Conservation (phyloP, 1,140 invertebrate genomes). For the Pachyrhynchus sulphureomaculatus region DNA sequence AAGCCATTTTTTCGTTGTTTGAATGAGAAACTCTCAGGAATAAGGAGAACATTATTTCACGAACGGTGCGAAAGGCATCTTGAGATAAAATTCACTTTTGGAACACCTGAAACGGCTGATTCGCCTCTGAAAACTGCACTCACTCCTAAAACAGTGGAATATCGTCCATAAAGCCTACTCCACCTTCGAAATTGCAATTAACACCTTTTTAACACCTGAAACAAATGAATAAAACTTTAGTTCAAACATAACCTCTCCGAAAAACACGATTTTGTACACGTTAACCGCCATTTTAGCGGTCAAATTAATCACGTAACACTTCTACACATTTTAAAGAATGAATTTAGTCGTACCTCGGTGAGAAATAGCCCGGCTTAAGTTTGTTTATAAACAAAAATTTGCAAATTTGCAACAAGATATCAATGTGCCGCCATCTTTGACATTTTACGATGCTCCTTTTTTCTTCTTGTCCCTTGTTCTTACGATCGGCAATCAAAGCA, state of each 20-base stretch:
- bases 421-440: constrained; percentile 48
- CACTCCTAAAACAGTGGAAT: not conserved
- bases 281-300: constrained; percentile 19
- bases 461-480: constrained; percentile 41
- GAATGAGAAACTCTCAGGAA: constrained; percentile 20
- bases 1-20: constrained; percentile 47
- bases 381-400: constrained; percentile 48
- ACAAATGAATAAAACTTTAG: constrained; percentile 41
- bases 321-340: constrained; percentile 5
- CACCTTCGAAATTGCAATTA: not conserved
- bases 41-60: constrained; percentile 34
- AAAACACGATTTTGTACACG: constrained; percentile 18
- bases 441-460: constrained; percentile 45
- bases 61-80: constrained; percentile 27
- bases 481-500: constrained; percentile 36
- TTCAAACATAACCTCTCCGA: constrained; percentile 46
- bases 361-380: constrained; percentile 18
- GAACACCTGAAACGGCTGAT: not conserved
- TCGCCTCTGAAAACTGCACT: not conserved
- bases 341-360: not conserved
- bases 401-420: constrained; percentile 49
- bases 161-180: no score
- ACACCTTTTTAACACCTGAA: constrained; percentile 34
- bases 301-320: constrained; percentile 10
- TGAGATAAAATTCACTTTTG: constrained; percentile 1